Base-by-base conservation (phyloP, 2,888 invertebrate species). In the Andricus quercusramuli region DNA sequence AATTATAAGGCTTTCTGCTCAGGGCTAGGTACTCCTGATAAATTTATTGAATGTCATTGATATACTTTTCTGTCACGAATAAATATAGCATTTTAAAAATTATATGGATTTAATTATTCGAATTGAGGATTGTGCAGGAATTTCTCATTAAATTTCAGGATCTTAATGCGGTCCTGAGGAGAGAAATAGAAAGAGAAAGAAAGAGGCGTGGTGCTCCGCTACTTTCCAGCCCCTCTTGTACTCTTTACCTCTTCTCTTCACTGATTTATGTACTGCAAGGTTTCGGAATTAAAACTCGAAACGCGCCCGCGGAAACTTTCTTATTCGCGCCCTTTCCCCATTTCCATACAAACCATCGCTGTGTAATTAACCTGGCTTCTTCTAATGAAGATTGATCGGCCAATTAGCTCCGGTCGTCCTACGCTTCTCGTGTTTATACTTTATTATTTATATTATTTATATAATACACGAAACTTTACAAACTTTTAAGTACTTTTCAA, bases 361-460 rank as follows among this genome's bases (percentile, higher is more conserved):
- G 85, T 88, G 88, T 88, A 90, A 90, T 90, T 90, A 90, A 90
- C 88, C 84, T 86, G 83, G 83, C 85, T 80, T 79, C 79, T 88
- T 87, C 88, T 90, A 90, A 90, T 90, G 90, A 90, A 90, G 90
- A 90, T 90, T 88, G 87, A 90, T 90, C 84, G 88, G 86, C 84
- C 89, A 88, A 90, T 90, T 90, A 90, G 88, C 86, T 83, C 83
- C 80, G 83, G 77, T 80, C 85, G 81, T 85, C 86, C 86, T 85
- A 81, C 82, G 65, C 82, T 83, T 83, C 80, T 78, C 84, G 82
- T 86, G 87, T 86, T 85, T 85, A 83, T 85, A 83, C 82, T 80
- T 77, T 85, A 64, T 77, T 77, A 77, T 64, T 62, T 74, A 56
- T 51, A 32, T 56, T 74, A 62, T 62, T 62, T 62, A 25, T 25